These are phyloP conservation scores for Ptychobarbus kaznakovi DNA, from an alignment of 2,797 vertebrate species.

Conservation along the genomic window DNA sequence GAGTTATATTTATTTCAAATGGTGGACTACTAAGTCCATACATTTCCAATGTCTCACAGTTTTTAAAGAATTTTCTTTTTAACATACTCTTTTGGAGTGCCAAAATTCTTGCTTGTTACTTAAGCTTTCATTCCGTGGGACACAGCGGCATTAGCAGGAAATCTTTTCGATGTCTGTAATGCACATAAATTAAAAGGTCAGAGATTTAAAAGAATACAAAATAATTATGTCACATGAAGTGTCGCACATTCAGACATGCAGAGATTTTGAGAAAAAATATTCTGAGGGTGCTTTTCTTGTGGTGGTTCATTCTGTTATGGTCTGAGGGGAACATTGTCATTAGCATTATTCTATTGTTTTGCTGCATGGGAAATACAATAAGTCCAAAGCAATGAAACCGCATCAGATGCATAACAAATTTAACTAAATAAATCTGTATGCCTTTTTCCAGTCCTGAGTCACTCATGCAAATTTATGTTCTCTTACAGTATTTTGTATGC, in stretches of 20 bases:
- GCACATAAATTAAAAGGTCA: conserved; percentile 22
- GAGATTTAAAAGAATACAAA: conserved; percentile 17
- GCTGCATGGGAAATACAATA: neutral
- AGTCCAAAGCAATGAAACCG: neutral
- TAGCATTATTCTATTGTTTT: neutral
- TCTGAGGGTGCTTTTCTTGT: neutral
- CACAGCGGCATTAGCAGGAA: neutral
- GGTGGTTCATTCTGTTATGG: neutral
- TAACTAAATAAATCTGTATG: neutral
- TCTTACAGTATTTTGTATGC: conserved; percentile 90
- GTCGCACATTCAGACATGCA: neutral
- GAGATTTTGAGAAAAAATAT: neutral
- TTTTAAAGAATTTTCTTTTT: neutral
- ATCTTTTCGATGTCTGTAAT: neutral
- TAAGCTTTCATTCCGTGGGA: neutral
- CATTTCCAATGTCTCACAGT: neutral
- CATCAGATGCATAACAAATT: neutral
- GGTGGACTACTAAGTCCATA: neutral
- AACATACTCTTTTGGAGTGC: conserved; percentile 39
- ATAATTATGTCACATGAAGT: neutral
- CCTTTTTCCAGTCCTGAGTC: neutral
- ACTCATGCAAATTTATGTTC: conserved; percentile 30
- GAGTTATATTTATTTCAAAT: neutral
- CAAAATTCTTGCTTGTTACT: conserved; percentile 7
- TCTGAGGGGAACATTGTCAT: neutral